phyloP scores from a whole-genome alignment of 2,888 invertebrate genomes.

The Drosophila trichaetosa region DNA sequence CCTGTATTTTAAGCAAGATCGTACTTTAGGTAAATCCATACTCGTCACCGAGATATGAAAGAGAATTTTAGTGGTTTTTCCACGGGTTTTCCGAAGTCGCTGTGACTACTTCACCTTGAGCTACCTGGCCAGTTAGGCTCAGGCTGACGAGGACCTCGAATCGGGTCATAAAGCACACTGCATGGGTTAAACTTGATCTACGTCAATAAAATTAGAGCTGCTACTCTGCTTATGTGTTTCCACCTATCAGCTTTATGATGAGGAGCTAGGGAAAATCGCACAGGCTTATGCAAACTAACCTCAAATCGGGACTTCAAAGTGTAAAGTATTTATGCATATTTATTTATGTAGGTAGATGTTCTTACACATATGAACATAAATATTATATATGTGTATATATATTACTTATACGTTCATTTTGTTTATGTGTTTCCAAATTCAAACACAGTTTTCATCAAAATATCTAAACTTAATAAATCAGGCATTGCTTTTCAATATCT shows the following conservation, averaged over 20 bases:
- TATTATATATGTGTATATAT: background rate
- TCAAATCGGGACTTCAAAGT: slow-evolving; percentile 18
- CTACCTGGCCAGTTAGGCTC: slow-evolving; percentile 39
- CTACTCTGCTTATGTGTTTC: slow-evolving; percentile 8
- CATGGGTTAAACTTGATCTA: slow-evolving; percentile 39
- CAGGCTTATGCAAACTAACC: slow-evolving; percentile 37
- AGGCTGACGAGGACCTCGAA: background rate
- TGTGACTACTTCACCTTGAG: slow-evolving; percentile 36
- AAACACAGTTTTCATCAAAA: background rate
- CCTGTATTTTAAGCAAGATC: background rate
- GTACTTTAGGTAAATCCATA: slow-evolving; percentile 29
- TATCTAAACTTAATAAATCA: background rate
- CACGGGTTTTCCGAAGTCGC: slow-evolving; percentile 56
- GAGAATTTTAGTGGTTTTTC: slow-evolving; percentile 49
- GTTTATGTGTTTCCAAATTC: no score
- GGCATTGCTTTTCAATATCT: background rate
- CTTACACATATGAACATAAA: background rate
- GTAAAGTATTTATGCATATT: background rate
- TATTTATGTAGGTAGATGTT: background rate
- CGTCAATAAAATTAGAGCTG: slow-evolving; percentile 41
- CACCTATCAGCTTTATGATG: slow-evolving; percentile 13
- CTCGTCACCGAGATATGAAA: slow-evolving; percentile 31
- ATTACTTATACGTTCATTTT: background rate
- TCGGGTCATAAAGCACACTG: slow-evolving; percentile 24
- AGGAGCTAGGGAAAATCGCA: slow-evolving; percentile 2